Percentiles rank a stretch among this genome's conserved stretches.
Conservation (phyloP, 2,113 vertebrate species). For the Indicator indicator region DNA sequence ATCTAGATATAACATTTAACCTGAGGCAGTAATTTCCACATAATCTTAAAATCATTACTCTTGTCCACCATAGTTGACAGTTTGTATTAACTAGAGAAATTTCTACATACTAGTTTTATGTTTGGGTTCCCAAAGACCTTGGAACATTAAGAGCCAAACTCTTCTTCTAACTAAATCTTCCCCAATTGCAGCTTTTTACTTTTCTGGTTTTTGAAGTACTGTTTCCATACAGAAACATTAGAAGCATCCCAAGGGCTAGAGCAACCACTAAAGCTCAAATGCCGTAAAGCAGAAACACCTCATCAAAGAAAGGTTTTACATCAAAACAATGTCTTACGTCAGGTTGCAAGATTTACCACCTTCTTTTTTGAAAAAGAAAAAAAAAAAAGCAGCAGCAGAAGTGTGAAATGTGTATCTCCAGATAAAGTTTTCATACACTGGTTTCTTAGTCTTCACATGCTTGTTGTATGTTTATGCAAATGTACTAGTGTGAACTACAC, state of each 20-base stretch:
- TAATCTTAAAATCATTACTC: background rate
- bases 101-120: background rate
- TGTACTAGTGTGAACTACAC: fast-evolving
- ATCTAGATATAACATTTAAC: background rate
- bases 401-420: background rate
- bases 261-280: background rate
- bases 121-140: background rate
- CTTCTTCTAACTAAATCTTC: background rate
- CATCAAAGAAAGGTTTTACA: background rate
- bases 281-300: background rate
- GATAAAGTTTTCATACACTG: background rate
- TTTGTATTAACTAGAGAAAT: background rate
- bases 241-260: background rate
- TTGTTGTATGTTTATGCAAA: background rate
- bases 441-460: background rate
- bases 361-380: background rate
- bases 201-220: background rate
- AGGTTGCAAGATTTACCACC: background rate
- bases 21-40: fast-evolving
- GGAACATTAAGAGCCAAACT: background rate
- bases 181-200: background rate
- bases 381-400: too few species aligned
- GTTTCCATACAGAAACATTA: background rate
- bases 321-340: background rate
- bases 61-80: background rate